phyloP scores from a whole-genome alignment of 2,888 invertebrate genomes.

The Dysmachus trigonus region DNA sequence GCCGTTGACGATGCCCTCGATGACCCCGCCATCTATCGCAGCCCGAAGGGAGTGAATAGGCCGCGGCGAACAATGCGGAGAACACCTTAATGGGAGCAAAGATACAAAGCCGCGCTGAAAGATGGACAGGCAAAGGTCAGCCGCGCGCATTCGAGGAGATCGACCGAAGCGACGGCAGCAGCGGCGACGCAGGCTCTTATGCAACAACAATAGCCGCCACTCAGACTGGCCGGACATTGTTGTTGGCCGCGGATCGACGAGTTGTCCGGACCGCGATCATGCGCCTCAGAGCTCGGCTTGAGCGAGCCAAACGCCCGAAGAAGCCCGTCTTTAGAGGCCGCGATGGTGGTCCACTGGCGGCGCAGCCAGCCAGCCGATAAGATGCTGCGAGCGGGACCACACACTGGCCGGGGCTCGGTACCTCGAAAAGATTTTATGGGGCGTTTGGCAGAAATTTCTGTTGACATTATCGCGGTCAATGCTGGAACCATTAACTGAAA shows the following conservation, averaged over 20 bases:
- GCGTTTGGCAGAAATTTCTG: conserved; percentile 12
- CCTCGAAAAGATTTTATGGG: not conserved
- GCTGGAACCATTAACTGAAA: conserved; percentile 16
- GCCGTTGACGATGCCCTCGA: conserved; percentile 18
- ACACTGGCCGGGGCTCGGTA: not conserved
- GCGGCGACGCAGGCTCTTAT: not conserved
- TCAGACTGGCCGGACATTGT: not conserved
- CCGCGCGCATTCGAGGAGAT: not conserved
- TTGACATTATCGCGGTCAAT: conserved; percentile 37
- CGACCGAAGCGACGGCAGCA: not conserved
- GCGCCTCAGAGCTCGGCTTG: not conserved
- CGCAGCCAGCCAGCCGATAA: too few species aligned
- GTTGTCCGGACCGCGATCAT: not conserved
- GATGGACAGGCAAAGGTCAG: conserved; percentile 24
- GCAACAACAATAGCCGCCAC: not conserved
- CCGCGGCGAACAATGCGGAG: not conserved
- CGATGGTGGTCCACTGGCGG: conserved; percentile 1
- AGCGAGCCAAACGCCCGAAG: not conserved
- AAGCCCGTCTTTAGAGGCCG: not conserved
- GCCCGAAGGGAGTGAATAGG: not conserved
- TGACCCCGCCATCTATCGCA: not conserved
- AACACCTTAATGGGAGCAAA: conserved; percentile 29
- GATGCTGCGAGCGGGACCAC: not conserved
- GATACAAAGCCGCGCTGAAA: not conserved
- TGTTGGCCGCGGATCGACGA: not conserved